Conservation (phyloP, 2,797 vertebrate genomes). For the Molossus alvarezi region DNA sequence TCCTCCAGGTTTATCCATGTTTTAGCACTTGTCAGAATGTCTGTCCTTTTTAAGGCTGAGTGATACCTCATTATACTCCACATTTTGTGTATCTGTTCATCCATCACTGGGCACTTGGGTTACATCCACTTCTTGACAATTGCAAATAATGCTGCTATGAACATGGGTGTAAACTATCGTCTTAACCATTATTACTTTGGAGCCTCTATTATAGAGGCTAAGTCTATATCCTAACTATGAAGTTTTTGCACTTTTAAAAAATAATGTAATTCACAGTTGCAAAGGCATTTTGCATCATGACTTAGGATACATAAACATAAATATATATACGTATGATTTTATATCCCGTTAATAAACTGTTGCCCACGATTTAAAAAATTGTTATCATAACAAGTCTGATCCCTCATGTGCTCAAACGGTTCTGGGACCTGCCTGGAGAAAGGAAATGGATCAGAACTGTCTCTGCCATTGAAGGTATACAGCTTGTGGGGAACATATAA, state of each 20-base stretch:
- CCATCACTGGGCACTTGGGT: not conserved
- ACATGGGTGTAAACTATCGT: not conserved
- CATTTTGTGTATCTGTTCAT: not conserved
- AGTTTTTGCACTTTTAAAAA: constrained; percentile 10
- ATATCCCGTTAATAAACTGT: not conserved
- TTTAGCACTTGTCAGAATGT: not conserved
- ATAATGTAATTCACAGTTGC: not conserved
- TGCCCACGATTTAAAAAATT: not conserved
- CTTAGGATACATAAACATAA: not conserved
- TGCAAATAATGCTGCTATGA: not conserved
- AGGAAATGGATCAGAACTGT: not conserved
- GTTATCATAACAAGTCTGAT: not conserved
- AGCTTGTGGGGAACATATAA: not conserved
- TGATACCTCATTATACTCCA: not conserved
- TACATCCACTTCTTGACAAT: not conserved
- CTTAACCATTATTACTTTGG: not conserved
- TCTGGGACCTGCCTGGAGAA: not conserved
- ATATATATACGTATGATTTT: not conserved
- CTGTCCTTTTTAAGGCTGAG: not conserved
- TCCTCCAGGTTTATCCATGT: not conserved
- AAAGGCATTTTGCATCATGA: not conserved
- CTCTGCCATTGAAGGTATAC: not conserved
- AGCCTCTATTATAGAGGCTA: not conserved
- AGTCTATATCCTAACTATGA: not conserved
- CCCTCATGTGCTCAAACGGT: not conserved